Base-by-base conservation (phyloP, 2,888 invertebrate genomes). In the Caradrina kadenii region DNA sequence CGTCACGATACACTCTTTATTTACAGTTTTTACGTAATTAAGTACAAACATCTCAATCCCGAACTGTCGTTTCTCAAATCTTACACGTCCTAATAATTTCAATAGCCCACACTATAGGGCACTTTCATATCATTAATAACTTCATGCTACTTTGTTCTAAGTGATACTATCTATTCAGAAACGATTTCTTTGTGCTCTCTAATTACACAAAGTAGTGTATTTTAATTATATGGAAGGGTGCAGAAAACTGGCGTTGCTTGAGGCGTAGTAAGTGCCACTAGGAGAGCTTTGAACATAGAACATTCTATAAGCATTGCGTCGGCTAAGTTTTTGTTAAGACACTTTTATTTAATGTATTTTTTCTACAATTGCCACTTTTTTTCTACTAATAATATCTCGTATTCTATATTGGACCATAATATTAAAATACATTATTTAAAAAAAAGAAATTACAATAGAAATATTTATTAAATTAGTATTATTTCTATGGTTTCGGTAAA, bases 171-270 rank as follows among this genome's bases (percentile, higher is more conserved):
- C 92, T 91, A 82, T 88, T 90, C 89, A 86, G 86, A 88, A 91
- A 90, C 89, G 85, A 91, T 92, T 92, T 92, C 92, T 90, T 91
- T 91, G 89, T 91, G 76, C 87, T 88, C 89, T 89, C 90, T 93
- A 91, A 94, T 93, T 91, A 93, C 83, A 82, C 73, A 83, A 81
- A 86, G 88, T 89, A 90, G 87, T 91, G 91, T 86, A 89, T 92
- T 93, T 92, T 94, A 95, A 95, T 94, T 94, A 92, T 88, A 93
- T 87, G 83, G 91, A 87, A 88, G 92, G 92, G 91, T 89, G 91
- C 89, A 90, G 91, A 89, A 91, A 90, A 88, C 86, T 86, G 85
- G 84, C 74, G 86, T 81, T 82, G 90, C 93, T 86, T 76, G 83
- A 77, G 91, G 92, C 91, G 68, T 35, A 62, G 75, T 66, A 60